These are phyloP conservation scores for Desoria tigrina DNA, from an alignment of 2,888 invertebrate species.

Conservation along the genomic window DNA sequence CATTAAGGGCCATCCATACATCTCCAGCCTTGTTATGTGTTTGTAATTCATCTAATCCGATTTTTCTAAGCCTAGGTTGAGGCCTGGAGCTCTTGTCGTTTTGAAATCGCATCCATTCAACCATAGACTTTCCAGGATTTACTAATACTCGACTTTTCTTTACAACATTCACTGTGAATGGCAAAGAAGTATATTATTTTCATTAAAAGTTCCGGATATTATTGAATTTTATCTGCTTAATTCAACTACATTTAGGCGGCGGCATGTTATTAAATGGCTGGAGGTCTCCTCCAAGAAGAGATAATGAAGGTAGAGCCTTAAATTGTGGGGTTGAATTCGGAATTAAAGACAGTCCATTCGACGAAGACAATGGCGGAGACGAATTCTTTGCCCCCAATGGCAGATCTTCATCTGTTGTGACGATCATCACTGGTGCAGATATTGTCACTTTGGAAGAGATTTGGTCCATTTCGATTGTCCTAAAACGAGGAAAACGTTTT, in stretches of 20 bases:
- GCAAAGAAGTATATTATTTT: constrained; percentile 7
- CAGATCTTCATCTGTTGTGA: neutral
- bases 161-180: constrained; percentile 27
- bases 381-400: too few relatives aligned
- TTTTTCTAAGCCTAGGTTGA: constrained; percentile 29
- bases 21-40: constrained; percentile 39
- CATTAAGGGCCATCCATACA: constrained; percentile 47
- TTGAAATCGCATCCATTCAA: constrained; percentile 44
- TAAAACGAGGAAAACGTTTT: too few relatives aligned
- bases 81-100: constrained; percentile 10
- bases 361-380: neutral
- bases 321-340: neutral
- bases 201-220: neutral
- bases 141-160: constrained; percentile 34
- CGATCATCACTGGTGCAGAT: constrained; percentile 2
- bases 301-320: neutral
- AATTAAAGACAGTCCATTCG: neutral
- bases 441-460: too few relatives aligned
- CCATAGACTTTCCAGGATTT: constrained; percentile 44
- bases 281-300: constrained; percentile 36
- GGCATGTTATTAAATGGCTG: constrained; percentile 30
- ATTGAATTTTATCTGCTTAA: constrained; percentile 1
- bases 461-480: too few relatives aligned
- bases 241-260: constrained; percentile 32
- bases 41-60: constrained; percentile 40